A percentile compares a stretch with the other conserved stretches of the same genome.
Evolutionary conservation across 1,140 invertebrate genomes (phyloP).

Genomic region (Orchestia grillus): DNA sequence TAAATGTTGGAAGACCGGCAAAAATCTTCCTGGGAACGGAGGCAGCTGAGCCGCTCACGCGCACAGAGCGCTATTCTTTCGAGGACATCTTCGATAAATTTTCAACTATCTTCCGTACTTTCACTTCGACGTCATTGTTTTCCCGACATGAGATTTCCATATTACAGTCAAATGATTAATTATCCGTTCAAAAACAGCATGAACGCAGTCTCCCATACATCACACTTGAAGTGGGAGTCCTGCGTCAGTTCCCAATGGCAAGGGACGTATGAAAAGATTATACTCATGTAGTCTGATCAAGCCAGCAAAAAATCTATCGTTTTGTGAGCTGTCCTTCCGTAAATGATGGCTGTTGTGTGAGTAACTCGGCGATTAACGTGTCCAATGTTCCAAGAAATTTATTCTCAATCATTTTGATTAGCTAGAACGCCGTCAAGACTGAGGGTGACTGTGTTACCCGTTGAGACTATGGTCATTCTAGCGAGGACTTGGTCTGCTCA

Average conservation of each 20-base stretch:
- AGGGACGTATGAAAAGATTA: neutral
- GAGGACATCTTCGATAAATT: too few species aligned
- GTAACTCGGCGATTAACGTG: neutral
- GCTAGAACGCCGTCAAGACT: neutral
- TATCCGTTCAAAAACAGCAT: neutral
- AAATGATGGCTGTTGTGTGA: neutral
- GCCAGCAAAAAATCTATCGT: neutral
- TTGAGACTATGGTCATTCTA: neutral
- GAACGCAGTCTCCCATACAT: neutral
- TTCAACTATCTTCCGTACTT: neutral
- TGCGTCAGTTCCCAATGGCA: neutral
- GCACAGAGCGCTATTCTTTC: too few species aligned
- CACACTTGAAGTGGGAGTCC: neutral
- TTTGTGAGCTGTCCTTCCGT: neutral
- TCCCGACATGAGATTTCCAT: neutral
- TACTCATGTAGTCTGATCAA: neutral
- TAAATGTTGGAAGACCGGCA: too few species aligned
- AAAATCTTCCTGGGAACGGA: too few species aligned
- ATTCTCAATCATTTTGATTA: neutral
- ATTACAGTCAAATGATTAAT: neutral
- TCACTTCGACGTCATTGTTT: neutral
- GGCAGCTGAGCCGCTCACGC: too few species aligned
- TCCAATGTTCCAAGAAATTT: neutral
- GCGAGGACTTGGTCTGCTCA: too few species aligned
- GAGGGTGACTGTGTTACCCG: neutral